A percentile compares a stretch with the other conserved stretches of the same genome.
Conservation (phyloP, 2,797 vertebrate species). For the Spondyliosoma cantharus region DNA sequence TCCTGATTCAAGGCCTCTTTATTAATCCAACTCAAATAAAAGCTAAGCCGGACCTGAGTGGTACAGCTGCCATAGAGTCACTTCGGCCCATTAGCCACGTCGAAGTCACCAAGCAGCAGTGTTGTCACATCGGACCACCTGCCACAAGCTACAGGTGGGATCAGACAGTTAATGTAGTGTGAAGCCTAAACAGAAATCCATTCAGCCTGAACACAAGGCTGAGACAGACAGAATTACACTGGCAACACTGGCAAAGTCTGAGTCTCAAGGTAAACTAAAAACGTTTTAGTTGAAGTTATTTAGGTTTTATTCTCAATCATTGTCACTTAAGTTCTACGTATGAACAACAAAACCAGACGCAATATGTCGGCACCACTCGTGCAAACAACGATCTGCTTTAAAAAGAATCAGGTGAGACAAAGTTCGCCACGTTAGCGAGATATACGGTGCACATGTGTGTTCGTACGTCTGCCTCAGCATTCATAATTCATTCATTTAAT, state of each 20-base stretch:
- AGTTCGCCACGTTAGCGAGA: background rate
- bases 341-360: background rate
- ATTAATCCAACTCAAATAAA: background rate
- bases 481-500: conserved; percentile 25
- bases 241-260: conserved; percentile 7
- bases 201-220: conserved; percentile 3
- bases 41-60: background rate
- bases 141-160: conserved; percentile 39
- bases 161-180: conserved; percentile 47
- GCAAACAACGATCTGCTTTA: background rate
- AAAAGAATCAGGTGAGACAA: conserved; percentile 15
- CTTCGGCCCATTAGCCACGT: conserved; percentile 18
- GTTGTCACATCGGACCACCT: conserved; percentile 38
- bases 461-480: conserved; percentile 22
- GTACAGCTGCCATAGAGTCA: conserved; percentile 11
- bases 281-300: accelerated
- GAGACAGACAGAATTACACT: conserved; percentile 7
- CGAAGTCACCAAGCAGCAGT: conserved; percentile 15
- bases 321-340: background rate
- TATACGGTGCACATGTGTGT: background rate
- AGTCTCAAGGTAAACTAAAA: conserved; percentile 4
- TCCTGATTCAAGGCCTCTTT: background rate
- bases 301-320: background rate
- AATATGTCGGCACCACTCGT: background rate
- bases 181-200: conserved; percentile 51